A percentile compares a stretch with the other conserved stretches of the same genome.
Conservation (phyloP, 2,797 vertebrate genomes). For the Smutsia temminckii region DNA sequence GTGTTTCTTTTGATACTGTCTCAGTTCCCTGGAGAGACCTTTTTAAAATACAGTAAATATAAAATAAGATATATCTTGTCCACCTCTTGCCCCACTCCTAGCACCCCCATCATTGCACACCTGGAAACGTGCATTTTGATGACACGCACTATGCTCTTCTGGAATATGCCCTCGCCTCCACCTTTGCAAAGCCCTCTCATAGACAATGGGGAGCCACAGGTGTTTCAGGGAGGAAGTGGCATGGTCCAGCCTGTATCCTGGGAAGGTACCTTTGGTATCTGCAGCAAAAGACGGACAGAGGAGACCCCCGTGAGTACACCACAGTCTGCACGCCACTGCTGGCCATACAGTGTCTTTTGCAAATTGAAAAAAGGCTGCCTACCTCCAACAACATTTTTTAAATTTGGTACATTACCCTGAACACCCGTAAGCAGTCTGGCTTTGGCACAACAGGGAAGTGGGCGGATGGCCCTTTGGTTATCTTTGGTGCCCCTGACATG, state of each 20-base stretch:
- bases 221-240: background rate
- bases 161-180: background rate
- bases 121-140: background rate
- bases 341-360: background rate
- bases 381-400: background rate
- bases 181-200: background rate
- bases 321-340: background rate
- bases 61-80: background rate
- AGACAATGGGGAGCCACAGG: background rate
- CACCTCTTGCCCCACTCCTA: background rate
- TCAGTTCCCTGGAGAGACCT: background rate
- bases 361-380: background rate
- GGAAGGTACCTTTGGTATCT: background rate
- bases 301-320: accelerated
- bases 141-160: background rate
- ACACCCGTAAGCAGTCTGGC: background rate
- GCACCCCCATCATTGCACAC: background rate
- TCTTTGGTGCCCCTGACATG: background rate
- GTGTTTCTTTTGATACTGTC: background rate
- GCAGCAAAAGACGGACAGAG: background rate
- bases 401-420: background rate
- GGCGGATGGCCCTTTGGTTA: background rate
- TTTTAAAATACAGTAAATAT: background rate
- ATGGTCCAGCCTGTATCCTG: background rate
- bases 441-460: background rate